Base-by-base conservation (phyloP, 2,797 vertebrate species). In the Alcedo quadribrachys region DNA sequence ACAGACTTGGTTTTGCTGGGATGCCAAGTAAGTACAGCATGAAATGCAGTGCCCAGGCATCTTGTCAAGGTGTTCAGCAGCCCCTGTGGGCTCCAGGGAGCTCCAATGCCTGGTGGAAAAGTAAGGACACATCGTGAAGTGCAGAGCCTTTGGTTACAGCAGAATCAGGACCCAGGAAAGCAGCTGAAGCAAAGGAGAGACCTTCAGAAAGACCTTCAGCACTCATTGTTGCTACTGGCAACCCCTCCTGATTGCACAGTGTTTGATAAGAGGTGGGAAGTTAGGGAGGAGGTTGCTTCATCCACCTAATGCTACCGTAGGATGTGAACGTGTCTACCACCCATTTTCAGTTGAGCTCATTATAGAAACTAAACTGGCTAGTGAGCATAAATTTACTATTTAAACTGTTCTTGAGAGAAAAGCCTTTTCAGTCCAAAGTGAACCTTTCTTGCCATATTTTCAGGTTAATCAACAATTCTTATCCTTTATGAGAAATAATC, bases 171-270 rank as follows among this genome's bases (percentile, higher is more conserved):
- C 60, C 48, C 16, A 24, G 81, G 63, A 11, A 57, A 17, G 73
- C 79, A 60, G 79, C 65, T 76, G 19, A 12, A 24, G 91, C 16
- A 32, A 11, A 75, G 85, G 61, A 51, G 42, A 67, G 87, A 74
- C 76, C 85, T 71, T 18, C 77, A 37, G 51, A 70, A 65, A 94
- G 94, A 89, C 48, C 48, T 92, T 81, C 77, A 37, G 58, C 0
- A 5, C 66, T 83, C 54, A 9, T 70, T 9, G 93, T 91, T 93
- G 91, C 93, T 33, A 68, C 77, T 80, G 79, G 93, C 89, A 95
- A 94, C 92, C 21, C 61, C 86, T 22, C 92, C 21, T 65, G 81
- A 14, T 15, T 37, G 77, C 65, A 73, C 20, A 6, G 80, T 0
- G 21, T 9, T 45, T 40, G 81, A 30, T 8, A 35, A 79, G 86